Base-by-base conservation (phyloP, 53 echinoderm and acorn worm genomes). In the Holothuria scabra region DNA sequence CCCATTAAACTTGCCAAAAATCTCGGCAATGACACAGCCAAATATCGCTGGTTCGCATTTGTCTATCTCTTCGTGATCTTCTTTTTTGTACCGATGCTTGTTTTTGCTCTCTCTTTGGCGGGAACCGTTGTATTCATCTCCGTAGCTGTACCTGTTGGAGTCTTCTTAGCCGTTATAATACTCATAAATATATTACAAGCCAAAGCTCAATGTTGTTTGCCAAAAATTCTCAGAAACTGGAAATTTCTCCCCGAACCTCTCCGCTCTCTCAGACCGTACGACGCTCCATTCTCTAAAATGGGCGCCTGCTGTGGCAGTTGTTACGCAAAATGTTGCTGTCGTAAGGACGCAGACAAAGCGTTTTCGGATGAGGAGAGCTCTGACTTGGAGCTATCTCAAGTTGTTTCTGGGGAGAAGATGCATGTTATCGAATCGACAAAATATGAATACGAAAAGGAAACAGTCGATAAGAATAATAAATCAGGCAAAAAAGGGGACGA, bases 31-130 rank as follows among this genome's bases (percentile, higher is more conserved):
- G 92, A 94, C 21, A 97, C 97, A 5, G 92, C 97, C 61, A 89
- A 94, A 70, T 97, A 97, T 60, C 87, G 97, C 37, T 97, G 97
- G 94, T 97, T 97, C 29, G 94, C 94, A 21, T 68, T 94, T 48
- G 84, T 97, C 67, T 94, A 94, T 68, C 87, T 94, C 44, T 65
- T 92, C 2, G 60, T 91, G 5, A 86, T 97, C 89, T 97, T 94
- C 87, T 97, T 97, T 75, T 34, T 92, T 5, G 49, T 92, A 21
- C 97, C 97, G 7, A 85, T 92, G 30, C 44, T 56, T 49, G 89
- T 97, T 56, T 97, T 97, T 46, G 97, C 92, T 12, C 80, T 97
- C 33, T 93, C 97, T 5, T 85, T 94, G 59, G 86, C 92, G 60
- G 92, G 97, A 44, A 31, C 87, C 41, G 86, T 88, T 86, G 81